Evolutionary conservation across 37 sponge, comb jelly and placozoan species (phyloP), one percentile per base, ranked within the genome.

Genomic region (Trichoplax adhaerens): DNA sequence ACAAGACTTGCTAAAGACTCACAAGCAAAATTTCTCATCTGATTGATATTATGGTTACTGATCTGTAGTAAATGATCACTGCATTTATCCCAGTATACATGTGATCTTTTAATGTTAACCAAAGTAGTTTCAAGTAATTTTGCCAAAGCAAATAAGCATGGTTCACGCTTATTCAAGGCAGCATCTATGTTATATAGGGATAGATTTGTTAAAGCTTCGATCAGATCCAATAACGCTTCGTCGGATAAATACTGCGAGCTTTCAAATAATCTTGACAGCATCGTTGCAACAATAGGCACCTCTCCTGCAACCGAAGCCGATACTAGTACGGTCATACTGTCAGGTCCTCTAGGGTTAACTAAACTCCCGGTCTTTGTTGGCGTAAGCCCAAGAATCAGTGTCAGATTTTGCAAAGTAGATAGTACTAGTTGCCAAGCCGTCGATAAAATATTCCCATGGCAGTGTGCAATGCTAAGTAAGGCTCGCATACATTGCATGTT

Each of bases 401-500:
- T 69, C 49, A 81, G 65, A 67, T 81, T 76, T 52, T 86, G 92
- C 60, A 91, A 61, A 5, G 91, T 79, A 29, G 74, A 81, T 52
- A 95, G 79, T 4, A 91, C 56, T 46, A 91, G 71, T 56, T 77
- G 50, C 97, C 91, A 95, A n/a, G 83, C 86, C 4, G 80, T 29
- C 46, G 77, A 84, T 68, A 95, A 72, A 8, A 85, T 64, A 65
- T 83, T 78, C 5, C 91, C 96, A 77, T 91, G 85, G 69, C 77
- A 81, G 66, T 91, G 86, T 0, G 86, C 85, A 62, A 95, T 75
- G 70, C 80, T 66, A 3, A 95, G 78, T 56, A 95, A 70, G 2
- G 77, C 74, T 7, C 81, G 62, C 10, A 90, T 85, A 68, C 91
- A 95, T 78, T 95, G 91, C 50, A 95, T 64, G 56, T 87, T 84